A percentile compares a stretch with the other conserved stretches of the same genome.
phyloP scores from a whole-genome alignment of 2,888 invertebrate genomes.

The Scaptomyza tumidula region DNA sequence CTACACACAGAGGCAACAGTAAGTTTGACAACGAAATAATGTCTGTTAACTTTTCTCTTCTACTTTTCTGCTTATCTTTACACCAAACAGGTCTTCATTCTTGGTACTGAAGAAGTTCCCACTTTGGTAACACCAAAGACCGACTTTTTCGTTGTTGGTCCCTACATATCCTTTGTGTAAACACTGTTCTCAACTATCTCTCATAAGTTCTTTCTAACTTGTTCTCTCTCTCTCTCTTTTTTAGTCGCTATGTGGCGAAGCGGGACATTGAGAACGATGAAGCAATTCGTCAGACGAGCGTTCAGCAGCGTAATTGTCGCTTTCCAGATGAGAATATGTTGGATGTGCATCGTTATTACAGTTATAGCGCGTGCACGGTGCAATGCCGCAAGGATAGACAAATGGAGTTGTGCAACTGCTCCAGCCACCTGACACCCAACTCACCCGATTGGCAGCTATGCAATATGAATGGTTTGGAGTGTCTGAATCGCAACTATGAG shows the following conservation, averaged over 20 bases:
- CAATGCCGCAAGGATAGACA: slow-evolving; percentile 89
- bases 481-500: slow-evolving; percentile 87
- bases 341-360: slow-evolving; percentile 88
- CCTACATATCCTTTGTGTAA: slow-evolving; percentile 85
- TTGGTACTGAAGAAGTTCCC: slow-evolving; percentile 89
- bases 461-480: slow-evolving; percentile 88
- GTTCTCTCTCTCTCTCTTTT: not conserved
- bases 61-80: not conserved
- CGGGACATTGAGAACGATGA: slow-evolving; percentile 89
- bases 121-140: slow-evolving; percentile 88
- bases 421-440: slow-evolving; percentile 89
- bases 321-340: slow-evolving; percentile 88
- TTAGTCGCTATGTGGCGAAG: slow-evolving; percentile 86
- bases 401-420: slow-evolving; percentile 87
- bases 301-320: slow-evolving; percentile 89
- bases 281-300: slow-evolving; percentile 87
- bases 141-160: slow-evolving; percentile 86
- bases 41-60: not conserved
- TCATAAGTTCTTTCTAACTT: not conserved
- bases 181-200: slow-evolving; percentile 19
- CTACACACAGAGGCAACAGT: slow-evolving; percentile 85
- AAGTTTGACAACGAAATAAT: not conserved
- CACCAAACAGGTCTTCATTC: slow-evolving; percentile 86
- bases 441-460: slow-evolving; percentile 86
- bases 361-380: slow-evolving; percentile 90